Evolutionary conservation across 1,140 invertebrate genomes (phyloP), one percentile per base, ranked within the genome.

Genomic region (Papilio glaucus): DNA sequence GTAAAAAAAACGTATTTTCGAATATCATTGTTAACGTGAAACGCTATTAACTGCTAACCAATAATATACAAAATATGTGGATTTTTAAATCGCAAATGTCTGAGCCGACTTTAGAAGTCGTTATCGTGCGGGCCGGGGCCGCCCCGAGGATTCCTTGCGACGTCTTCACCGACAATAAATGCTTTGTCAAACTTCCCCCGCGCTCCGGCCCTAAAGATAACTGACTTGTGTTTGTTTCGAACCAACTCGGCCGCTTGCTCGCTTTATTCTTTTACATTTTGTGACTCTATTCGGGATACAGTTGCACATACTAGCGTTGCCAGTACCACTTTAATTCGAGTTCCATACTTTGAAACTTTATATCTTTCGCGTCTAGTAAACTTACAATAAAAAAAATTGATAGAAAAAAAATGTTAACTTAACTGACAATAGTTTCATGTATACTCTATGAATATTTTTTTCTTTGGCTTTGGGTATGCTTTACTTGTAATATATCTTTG

Each of bases 151-250:
- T 80, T 78, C 78, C 63, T 77, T 73, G 77, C 77, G 78, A 82
- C 81, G 84, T 83, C 85, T 85, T 81, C 81, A 76, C 81, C 73
- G 82, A 89, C 85, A 88, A 90, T 88, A 91, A 91, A 88, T 88
- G 87, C 89, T 89, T 87, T 89, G 89, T 88, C 89, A 91, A 91
- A 91, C 81, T 91, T 86, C 75, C 68, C 74, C 81, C 38, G 38
- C 71, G 65, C 72, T 60, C 68, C 81, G 61, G 71, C 74, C 73
- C 73, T 80, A 62, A 76, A 91, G 86, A 90, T 90, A 90, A 88
- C 85, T 77, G 82, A 86, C 84, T 86, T 82, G 78, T 83, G 81
- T 87, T 90, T 89, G 86, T 88, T 85, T 81, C 80, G 53, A 73
- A 73, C 39, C 45, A 83, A 81, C 75, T 87, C 80, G 73, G 39